Percentiles rank a stretch among this genome's conserved stretches.
phyloP scores from a whole-genome alignment of 1,140 invertebrate genomes.

The Leptinotarsa undecemlineata region DNA sequence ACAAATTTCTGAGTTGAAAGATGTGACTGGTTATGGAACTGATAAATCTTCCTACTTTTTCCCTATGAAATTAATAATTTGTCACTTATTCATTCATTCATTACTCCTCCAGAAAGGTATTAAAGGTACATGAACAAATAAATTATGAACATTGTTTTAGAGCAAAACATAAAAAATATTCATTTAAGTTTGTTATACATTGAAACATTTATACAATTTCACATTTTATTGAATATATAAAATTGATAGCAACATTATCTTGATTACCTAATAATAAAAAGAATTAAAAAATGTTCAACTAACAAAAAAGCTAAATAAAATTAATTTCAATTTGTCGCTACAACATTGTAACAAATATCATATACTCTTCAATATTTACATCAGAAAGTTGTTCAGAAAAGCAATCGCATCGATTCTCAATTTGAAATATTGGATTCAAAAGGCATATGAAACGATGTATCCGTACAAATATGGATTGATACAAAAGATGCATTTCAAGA shows the following conservation, averaged over 20 bases:
- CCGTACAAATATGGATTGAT: neutral
- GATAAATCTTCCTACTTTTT: no score
- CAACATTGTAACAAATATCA: conserved; percentile 25
- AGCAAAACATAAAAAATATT: no score
- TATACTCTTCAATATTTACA: conserved; percentile 30
- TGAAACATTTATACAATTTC: conserved; percentile 17
- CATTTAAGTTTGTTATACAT: neutral
- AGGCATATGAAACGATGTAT: conserved; percentile 13
- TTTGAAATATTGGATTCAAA: conserved; percentile 16
- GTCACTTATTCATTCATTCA: no score
- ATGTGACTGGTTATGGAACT: no score
- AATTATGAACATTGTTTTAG: no score
- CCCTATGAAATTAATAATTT: no score
- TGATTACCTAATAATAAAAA: conserved; percentile 23
- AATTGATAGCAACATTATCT: conserved; percentile 31
- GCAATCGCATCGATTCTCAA: neutral
- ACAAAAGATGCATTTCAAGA: neutral
- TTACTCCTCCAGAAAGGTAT: no score
- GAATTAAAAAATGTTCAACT: conserved; percentile 19
- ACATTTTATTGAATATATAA: conserved; percentile 33
- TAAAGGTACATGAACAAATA: no score
- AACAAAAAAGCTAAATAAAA: conserved; percentile 28
- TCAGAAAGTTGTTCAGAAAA: conserved; percentile 23
- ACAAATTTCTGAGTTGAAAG: no score
- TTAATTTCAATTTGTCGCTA: conserved; percentile 15